Conservation (phyloP, 53 echinoderm and acorn worm species). For the Henricia sp. region DNA sequence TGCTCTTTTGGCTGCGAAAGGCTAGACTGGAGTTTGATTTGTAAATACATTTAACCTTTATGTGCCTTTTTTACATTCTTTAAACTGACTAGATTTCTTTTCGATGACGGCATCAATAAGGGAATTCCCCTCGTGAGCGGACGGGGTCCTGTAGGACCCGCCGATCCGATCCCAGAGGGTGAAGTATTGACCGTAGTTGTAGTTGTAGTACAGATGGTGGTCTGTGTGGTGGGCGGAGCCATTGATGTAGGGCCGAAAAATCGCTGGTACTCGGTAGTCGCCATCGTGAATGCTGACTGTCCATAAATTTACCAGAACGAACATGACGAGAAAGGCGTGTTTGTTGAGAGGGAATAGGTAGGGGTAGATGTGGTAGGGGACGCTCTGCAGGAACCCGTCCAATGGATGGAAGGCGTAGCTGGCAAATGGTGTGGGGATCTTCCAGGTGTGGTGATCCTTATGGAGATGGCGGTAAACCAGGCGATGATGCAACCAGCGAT, state of each 20-base stretch:
- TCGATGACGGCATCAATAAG: slow-evolving; percentile 70
- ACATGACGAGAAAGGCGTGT: slow-evolving; percentile 76
- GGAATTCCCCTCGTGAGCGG: slow-evolving; percentile 72
- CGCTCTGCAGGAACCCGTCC: slow-evolving; percentile 93
- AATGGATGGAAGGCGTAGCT: slow-evolving; percentile 95
- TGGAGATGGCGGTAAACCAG: slow-evolving; percentile 85
- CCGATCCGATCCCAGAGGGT: slow-evolving; percentile 96
- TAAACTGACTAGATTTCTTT: not conserved
- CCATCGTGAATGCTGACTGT: slow-evolving; percentile 99
- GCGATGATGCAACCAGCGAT: slow-evolving; percentile 91
- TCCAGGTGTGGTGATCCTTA: slow-evolving; percentile 92
- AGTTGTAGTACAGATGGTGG: slow-evolving; percentile 96
- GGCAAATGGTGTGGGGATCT: slow-evolving; percentile 94
- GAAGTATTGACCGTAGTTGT: slow-evolving; percentile 99
- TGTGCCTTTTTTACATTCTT: not conserved
- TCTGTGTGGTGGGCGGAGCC: slow-evolving; percentile 98
- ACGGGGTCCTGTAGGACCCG: slow-evolving; percentile 85
- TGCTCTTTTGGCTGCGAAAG: no score
- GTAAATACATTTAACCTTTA: not conserved
- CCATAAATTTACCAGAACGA: slow-evolving; percentile 91
- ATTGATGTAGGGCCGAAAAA: slow-evolving; percentile 82
- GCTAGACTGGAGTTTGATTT: no score
- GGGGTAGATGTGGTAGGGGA: slow-evolving; percentile 93
- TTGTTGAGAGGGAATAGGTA: slow-evolving; percentile 94
- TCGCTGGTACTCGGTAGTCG: slow-evolving; percentile 82